Evolutionary conservation across 2,888 invertebrate species (phyloP).

Genomic region (Apamea monoglypha): DNA sequence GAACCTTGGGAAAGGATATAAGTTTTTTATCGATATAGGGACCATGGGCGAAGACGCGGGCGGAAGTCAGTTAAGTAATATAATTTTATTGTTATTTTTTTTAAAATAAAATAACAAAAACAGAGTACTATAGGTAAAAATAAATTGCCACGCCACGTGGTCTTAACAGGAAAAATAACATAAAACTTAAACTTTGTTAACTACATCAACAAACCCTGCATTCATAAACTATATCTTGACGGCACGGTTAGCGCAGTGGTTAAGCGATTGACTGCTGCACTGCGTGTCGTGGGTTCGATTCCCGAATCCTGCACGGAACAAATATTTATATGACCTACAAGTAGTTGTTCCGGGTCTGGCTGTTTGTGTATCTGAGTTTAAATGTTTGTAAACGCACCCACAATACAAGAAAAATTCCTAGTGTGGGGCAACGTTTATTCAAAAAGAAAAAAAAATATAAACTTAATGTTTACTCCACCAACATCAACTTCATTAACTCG

Average conservation of each 20-base stretch:
- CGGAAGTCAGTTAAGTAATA: neutral
- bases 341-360: too few species aligned
- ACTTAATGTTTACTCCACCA: constrained; percentile 37
- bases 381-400: too few species aligned
- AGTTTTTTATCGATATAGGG: neutral
- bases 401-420: too few species aligned
- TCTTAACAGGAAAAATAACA: constrained; percentile 15
- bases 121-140: neutral
- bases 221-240: neutral
- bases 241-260: too few species aligned
- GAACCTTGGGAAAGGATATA: neutral
- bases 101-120: neutral
- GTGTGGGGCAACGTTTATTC: too few species aligned
- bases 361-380: too few species aligned
- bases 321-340: too few species aligned
- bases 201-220: constrained; percentile 14
- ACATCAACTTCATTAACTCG: constrained; percentile 38
- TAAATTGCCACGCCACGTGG: neutral
- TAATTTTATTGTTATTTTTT: neutral
- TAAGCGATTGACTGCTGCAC: too few species aligned
- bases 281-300: too few species aligned
- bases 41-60: neutral
- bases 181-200: constrained; percentile 9
- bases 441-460: too few species aligned
- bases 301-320: too few species aligned